Evolutionary conservation across 2,797 vertebrate species (phyloP).

Genomic region (Rhynchotus rufescens): DNA sequence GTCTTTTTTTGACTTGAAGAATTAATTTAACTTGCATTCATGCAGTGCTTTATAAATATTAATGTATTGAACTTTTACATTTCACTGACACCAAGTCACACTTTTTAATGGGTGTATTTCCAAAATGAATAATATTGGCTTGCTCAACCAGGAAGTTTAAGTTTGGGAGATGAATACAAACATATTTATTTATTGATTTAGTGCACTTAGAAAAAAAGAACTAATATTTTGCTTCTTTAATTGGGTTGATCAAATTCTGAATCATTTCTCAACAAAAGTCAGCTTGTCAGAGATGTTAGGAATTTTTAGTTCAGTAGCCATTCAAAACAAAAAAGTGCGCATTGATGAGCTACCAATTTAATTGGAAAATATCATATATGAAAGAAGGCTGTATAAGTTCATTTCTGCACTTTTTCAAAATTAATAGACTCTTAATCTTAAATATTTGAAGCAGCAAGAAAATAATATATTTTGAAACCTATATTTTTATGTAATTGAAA

Average conservation of each 20-base stretch:
- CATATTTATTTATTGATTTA: not conserved
- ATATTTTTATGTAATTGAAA: not conserved
- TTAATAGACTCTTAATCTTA: slow-evolving; percentile 8
- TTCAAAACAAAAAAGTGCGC: not conserved
- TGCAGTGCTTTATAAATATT: slow-evolving; percentile 68
- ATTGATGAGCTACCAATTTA: not conserved
- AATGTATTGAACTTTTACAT: slow-evolving; percentile 49
- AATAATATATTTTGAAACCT: not conserved
- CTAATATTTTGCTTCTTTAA: not conserved
- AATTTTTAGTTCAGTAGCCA: not conserved
- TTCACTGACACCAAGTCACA: not conserved
- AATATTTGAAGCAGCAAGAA: not conserved
- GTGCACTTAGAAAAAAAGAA: not conserved
- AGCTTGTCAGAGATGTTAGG: not conserved
- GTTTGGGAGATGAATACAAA: not conserved
- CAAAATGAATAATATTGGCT: slow-evolving; percentile 22
- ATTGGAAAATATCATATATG: not conserved
- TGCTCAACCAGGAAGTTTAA: not conserved
- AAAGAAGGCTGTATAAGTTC: not conserved
- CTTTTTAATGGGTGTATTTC: not conserved
- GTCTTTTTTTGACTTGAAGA: slow-evolving; percentile 66
- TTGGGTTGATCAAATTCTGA: not conserved
- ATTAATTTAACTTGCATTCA: slow-evolving; percentile 64
- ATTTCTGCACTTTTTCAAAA: not conserved
- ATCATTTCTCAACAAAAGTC: not conserved